A percentile compares a stretch with the other conserved stretches of the same genome.
phyloP scores from a whole-genome alignment of 64 coral and sea anemone genomes.

The Porites lutea region DNA sequence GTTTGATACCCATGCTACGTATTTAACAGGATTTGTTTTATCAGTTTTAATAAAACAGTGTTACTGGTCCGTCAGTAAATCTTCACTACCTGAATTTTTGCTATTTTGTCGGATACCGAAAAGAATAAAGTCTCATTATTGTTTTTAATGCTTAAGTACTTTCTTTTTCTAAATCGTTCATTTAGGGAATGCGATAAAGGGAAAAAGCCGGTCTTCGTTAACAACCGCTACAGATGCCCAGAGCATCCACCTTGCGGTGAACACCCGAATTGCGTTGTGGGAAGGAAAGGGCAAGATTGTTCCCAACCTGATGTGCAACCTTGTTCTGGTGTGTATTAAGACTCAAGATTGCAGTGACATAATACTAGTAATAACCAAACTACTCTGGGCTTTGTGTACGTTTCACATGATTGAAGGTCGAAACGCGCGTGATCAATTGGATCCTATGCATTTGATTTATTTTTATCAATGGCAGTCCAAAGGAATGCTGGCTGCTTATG shows the following conservation, averaged over 20 bases:
- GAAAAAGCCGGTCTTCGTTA: slow-evolving; percentile 40
- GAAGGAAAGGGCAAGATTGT: slow-evolving; percentile 70
- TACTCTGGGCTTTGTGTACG: not conserved
- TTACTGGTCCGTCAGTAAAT: not conserved
- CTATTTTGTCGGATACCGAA: not conserved
- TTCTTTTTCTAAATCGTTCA: not conserved
- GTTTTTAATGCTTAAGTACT: not conserved
- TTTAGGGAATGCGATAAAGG: slow-evolving; percentile 57
- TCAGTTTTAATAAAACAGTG: not conserved
- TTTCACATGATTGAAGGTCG: not conserved
- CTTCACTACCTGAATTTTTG: not conserved
- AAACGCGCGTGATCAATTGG: not conserved
- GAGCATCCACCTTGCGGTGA: slow-evolving; percentile 49
- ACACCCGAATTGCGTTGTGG: slow-evolving; percentile 64
- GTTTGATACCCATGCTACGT: not conserved
- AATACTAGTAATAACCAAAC: not conserved
- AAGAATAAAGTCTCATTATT: not conserved
- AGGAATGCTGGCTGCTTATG: not conserved
- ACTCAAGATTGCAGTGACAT: not conserved
- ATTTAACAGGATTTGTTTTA: not conserved
- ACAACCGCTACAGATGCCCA: slow-evolving; percentile 69
- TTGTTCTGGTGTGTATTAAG: slow-evolving; percentile 44
- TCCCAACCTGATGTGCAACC: slow-evolving; percentile 70
- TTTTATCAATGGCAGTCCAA: not conserved
- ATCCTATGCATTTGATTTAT: not conserved